These are phyloP conservation scores for Oligia fasciuncula DNA, from an alignment of 2,888 invertebrate genomes.

Conservation along the genomic window DNA sequence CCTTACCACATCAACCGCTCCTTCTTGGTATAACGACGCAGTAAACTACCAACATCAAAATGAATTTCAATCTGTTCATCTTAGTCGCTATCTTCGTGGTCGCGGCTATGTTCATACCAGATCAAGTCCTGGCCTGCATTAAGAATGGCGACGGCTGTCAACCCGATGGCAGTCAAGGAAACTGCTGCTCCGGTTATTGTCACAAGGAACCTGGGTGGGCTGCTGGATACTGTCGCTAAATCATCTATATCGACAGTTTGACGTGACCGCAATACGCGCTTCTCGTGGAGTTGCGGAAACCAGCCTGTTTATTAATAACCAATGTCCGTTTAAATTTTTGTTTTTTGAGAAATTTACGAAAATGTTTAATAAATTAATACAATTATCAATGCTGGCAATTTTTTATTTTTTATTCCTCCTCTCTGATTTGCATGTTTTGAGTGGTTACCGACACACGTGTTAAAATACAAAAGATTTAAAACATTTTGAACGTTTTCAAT, in stretches of 20 bases:
- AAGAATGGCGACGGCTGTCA: conserved; percentile 9
- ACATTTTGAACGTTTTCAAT: background rate
- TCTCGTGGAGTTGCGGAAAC: background rate
- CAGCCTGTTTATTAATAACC: background rate
- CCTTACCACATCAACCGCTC: background rate
- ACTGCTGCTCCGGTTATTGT: conserved; percentile 5
- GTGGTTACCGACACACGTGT: background rate
- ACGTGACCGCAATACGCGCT: background rate
- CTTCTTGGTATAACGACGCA: background rate
- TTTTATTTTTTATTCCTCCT: background rate
- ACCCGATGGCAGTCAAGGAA: conserved; percentile 5
- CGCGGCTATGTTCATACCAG: conserved; percentile 12
- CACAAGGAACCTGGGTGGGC: conserved; percentile 9
- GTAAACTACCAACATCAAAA: background rate
- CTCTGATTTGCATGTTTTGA: no score
- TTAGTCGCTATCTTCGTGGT: background rate
- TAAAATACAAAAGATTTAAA: background rate
- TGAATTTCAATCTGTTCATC: conserved; percentile 3
- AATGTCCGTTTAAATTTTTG: background rate
- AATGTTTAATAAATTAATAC: background rate
- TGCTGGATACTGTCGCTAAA: conserved; percentile 5
- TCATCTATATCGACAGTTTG: background rate
- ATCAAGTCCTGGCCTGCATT: conserved; percentile 5
- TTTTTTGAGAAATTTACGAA: background rate
- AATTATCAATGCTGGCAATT: background rate